Percentiles rank a stretch among this genome's conserved stretches.
phyloP scores from a whole-genome alignment of 2,797 vertebrate genomes.

The Allobates femoralis region DNA sequence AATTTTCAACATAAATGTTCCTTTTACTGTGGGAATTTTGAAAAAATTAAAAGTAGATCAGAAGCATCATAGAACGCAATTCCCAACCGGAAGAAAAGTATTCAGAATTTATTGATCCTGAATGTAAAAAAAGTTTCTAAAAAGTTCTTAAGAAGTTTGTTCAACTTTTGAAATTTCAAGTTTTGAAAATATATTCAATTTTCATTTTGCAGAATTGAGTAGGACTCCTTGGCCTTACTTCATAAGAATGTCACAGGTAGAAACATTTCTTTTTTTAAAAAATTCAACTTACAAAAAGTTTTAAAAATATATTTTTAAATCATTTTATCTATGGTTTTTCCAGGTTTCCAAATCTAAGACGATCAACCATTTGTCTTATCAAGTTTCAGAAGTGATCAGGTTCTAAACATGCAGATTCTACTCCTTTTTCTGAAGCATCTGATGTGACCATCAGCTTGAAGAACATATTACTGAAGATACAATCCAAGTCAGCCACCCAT shows the following conservation, averaged over 20 bases:
- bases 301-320: background rate
- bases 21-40: slow-evolving; percentile 6
- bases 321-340: background rate
- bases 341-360: background rate
- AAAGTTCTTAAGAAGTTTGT: background rate
- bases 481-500: background rate
- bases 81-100: background rate
- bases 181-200: background rate
- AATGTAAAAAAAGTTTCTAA: background rate
- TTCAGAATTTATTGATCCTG: background rate
- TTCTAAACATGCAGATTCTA: background rate
- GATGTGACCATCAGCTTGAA: background rate
- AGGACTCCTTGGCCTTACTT: background rate
- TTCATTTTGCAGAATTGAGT: background rate
- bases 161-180: background rate
- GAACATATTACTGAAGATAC: background rate
- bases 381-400: background rate
- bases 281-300: background rate
- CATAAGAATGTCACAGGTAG: background rate
- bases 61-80: background rate
- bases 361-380: background rate
- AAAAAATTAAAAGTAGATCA: background rate
- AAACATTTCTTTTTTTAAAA: background rate
- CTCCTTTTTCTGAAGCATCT: background rate
- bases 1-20: background rate